Evolutionary conservation across 2,888 invertebrate species (phyloP).

Genomic region (Conistra vaccinii): DNA sequence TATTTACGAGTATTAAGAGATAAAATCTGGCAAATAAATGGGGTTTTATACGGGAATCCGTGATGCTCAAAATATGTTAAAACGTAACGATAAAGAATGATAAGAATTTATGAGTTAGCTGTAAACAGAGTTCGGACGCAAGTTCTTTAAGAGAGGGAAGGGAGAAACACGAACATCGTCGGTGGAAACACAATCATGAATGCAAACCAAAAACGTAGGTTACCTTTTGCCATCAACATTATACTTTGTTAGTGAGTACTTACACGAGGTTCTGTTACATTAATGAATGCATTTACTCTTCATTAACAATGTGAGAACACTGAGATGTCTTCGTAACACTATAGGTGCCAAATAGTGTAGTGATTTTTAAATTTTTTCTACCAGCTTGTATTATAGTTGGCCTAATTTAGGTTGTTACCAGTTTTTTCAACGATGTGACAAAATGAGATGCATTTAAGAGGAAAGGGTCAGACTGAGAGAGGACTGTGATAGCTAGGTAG

Average conservation of each 20-base stretch:
- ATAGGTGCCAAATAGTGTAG: constrained; percentile 90
- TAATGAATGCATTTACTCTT: constrained; percentile 74
- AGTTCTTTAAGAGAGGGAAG: constrained; percentile 67
- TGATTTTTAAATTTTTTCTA: constrained; percentile 82
- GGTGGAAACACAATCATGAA: constrained; percentile 77
- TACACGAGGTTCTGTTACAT: constrained; percentile 78
- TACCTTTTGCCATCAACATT: constrained; percentile 89
- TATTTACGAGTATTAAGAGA: constrained; percentile 86
- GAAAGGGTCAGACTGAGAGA: constrained; percentile 90
- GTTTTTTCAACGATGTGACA: constrained; percentile 86
- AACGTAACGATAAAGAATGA: constrained; percentile 77
- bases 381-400: constrained; percentile 85
- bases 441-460: constrained; percentile 88
- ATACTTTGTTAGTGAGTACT: constrained; percentile 82
- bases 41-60: constrained; percentile 78
- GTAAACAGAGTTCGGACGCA: constrained; percentile 76
- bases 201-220: constrained; percentile 89
- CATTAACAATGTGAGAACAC: constrained; percentile 74
- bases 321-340: constrained; percentile 79
- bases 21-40: constrained; percentile 85
- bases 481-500: constrained; percentile 91
- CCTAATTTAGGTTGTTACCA: constrained; percentile 89
- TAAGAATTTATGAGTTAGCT: constrained; percentile 80
- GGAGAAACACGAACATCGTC: constrained; percentile 68
- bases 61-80: constrained; percentile 87